Evolutionary conservation across 1,140 invertebrate species (phyloP).

Genomic region (Drosophila subobscura): DNA sequence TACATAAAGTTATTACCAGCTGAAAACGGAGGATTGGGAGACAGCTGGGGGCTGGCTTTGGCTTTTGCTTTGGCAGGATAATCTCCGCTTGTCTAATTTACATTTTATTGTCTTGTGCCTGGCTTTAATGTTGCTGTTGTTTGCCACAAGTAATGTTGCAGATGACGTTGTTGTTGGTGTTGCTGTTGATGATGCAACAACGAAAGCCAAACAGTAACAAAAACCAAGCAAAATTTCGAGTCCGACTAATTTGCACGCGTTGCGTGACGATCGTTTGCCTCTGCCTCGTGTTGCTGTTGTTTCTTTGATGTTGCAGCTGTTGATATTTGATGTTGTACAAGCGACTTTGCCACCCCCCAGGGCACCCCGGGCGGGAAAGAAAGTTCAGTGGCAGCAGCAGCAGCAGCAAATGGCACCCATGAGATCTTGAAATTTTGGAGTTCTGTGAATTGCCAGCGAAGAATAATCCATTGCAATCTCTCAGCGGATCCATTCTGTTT

Average conservation of each 20-base stretch:
- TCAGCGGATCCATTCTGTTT: constrained; percentile 13
- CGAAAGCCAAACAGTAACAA: constrained; percentile 9
- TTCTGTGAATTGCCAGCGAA: too few relatives aligned
- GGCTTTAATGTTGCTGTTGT: constrained; percentile 24
- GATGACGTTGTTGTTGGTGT: too few relatives aligned
- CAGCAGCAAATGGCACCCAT: too few relatives aligned
- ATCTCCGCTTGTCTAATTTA: constrained; percentile 58
- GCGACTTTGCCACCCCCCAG: neutral
- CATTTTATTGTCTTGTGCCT: constrained; percentile 61
- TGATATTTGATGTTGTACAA: constrained; percentile 6
- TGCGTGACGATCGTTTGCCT: constrained; percentile 55
- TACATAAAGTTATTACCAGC: constrained; percentile 60
- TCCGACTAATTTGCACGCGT: constrained; percentile 57
- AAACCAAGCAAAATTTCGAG: constrained; percentile 24
- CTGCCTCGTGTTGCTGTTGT: constrained; percentile 19
- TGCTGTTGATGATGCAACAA: constrained; percentile 44
- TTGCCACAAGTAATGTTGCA: constrained; percentile 16
- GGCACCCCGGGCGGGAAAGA: too few relatives aligned
- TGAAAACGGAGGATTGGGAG: neutral
- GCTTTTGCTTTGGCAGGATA: constrained; percentile 55
- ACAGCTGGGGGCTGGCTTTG: neutral
- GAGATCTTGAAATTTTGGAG: too few relatives aligned
- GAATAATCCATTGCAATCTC: too few relatives aligned
- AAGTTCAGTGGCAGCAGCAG: too few relatives aligned
- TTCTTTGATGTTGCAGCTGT: neutral